Conservation (phyloP, 2,888 invertebrate species). For the Melieria crassipennis region DNA sequence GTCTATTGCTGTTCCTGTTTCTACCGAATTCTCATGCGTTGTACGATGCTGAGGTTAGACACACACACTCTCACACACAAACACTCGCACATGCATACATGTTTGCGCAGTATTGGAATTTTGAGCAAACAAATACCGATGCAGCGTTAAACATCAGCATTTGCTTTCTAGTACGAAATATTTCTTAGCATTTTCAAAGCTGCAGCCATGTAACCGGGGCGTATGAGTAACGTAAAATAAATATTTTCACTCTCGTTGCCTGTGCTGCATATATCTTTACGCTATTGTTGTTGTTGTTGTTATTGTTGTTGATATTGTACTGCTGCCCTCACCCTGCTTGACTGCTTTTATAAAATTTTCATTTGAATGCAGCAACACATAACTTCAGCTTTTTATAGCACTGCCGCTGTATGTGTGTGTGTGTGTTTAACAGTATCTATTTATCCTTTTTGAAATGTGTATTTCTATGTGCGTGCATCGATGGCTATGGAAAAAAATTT, state of each 20-base stretch:
- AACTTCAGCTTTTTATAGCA: constrained; percentile 26
- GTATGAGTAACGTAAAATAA: constrained; percentile 28
- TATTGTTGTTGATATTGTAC: neutral
- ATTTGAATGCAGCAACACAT: constrained; percentile 30
- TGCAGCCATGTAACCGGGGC: neutral
- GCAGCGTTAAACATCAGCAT: constrained; percentile 30
- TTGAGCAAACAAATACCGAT: constrained; percentile 30
- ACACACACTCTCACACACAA: no score
- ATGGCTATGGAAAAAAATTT: constrained; percentile 4
- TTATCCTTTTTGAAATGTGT: neutral
- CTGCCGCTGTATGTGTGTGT: constrained; percentile 15
- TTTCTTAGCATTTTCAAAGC: no score
- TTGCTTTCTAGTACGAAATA: constrained; percentile 11
- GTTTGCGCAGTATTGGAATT: constrained; percentile 9
- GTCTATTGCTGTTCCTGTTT: no score
- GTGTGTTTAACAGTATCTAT: constrained; percentile 1
- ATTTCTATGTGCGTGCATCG: constrained; percentile 20
- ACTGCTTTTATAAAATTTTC: constrained; percentile 19
- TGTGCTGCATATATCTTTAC: constrained; percentile 1
- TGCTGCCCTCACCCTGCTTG: neutral
- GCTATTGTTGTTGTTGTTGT: constrained; percentile 9
- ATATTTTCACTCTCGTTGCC: constrained; percentile 29
- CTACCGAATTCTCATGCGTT: no score
- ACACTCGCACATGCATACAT: neutral
- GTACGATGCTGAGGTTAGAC: no score